These are phyloP conservation scores for Promerops cafer DNA, from an alignment of 2,113 vertebrate species.

Conservation along the genomic window DNA sequence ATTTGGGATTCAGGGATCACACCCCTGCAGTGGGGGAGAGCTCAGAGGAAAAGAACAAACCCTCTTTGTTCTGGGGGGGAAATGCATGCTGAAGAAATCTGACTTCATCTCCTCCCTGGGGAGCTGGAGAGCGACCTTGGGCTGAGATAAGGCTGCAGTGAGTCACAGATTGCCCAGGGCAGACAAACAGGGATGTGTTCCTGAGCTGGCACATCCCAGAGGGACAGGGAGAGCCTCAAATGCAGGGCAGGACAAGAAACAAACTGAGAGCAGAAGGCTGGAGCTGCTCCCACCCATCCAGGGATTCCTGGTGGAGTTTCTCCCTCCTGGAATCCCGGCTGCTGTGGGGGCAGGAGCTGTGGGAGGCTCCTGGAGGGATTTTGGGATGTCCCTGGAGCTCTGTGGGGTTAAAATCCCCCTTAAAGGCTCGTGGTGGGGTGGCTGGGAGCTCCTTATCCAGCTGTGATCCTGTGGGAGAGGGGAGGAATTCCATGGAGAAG, in stretches of 20 bases:
- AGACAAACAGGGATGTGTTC: background rate
- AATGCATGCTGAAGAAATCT: background rate
- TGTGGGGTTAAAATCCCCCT: background rate
- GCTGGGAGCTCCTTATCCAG: background rate
- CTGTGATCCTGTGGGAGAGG: rapidly evolving
- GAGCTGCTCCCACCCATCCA: background rate
- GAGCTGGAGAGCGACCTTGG: background rate
- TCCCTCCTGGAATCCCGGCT: rapidly evolving
- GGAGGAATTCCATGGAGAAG: background rate
- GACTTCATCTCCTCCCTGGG: background rate
- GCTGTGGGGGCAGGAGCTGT: background rate
- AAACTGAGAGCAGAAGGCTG: background rate
- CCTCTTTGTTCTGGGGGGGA: rapidly evolving
- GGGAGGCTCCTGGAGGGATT: background rate
- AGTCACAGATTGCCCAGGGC: background rate
- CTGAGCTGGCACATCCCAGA: background rate
- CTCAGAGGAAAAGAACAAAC: background rate
- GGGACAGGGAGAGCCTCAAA: no score
- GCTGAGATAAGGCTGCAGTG: background rate
- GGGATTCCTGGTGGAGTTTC: background rate
- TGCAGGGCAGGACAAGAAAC: background rate
- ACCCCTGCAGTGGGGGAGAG: background rate
- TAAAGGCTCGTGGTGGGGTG: background rate
- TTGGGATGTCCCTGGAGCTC: background rate
- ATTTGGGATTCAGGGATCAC: background rate